Evolutionary conservation across 2,888 invertebrate genomes (phyloP).

Genomic region (Xestia c-nigrum): DNA sequence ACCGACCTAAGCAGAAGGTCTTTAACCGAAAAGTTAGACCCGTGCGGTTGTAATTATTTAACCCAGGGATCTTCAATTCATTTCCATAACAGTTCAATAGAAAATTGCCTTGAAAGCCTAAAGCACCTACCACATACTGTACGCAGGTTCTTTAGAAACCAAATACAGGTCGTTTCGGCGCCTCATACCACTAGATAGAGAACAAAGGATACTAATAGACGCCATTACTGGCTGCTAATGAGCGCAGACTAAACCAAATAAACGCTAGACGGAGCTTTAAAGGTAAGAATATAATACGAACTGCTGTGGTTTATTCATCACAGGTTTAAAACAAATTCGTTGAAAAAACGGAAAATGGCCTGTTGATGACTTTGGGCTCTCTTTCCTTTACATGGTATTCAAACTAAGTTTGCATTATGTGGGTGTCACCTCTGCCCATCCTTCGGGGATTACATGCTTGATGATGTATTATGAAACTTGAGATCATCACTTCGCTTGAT

Average conservation of each 20-base stretch:
- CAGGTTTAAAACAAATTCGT: not conserved
- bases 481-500: not conserved
- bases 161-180: conserved; percentile 24
- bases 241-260: conserved; percentile 21
- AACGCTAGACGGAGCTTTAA: not conserved
- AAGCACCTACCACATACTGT: not conserved
- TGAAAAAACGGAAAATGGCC: not conserved
- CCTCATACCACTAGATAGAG: conserved; percentile 13
- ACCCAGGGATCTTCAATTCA: not conserved
- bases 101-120: not conserved
- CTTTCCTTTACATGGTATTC: not conserved
- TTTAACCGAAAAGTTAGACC: not conserved
- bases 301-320: not conserved
- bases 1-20: not conserved
- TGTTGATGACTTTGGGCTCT: not conserved
- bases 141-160: conserved; percentile 4
- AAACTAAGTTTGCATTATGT: not conserved
- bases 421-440: not conserved
- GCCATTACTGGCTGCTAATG: conserved; percentile 41
- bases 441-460: not conserved
- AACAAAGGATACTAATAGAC: conserved; percentile 37
- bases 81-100: not conserved
- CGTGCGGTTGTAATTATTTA: not conserved
- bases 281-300: not conserved
- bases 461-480: not conserved